phyloP scores from a whole-genome alignment of 2,113 vertebrate species.

The Phoxinus phoxinus region DNA sequence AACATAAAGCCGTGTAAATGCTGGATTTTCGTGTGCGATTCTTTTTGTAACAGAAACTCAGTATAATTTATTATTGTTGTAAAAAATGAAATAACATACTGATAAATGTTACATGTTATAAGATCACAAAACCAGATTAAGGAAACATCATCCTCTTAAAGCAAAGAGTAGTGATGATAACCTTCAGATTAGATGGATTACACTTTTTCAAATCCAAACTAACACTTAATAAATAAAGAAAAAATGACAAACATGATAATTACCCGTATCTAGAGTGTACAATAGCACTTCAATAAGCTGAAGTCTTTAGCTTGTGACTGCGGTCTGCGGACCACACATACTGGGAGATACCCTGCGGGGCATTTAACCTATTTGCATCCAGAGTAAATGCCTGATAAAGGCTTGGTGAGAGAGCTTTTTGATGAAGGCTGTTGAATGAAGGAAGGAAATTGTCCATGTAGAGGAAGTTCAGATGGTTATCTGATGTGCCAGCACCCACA shows the following conservation, averaged over 20 bases:
- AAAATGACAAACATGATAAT: not conserved
- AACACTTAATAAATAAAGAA: not conserved
- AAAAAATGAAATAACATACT: not conserved
- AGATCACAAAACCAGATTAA: slow-evolving; percentile 7
- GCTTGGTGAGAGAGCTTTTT: slow-evolving; percentile 27
- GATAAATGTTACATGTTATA: not conserved
- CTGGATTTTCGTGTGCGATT: not conserved
- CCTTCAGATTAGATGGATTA: not conserved
- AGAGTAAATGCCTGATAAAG: slow-evolving; percentile 50
- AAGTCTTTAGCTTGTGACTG: not conserved
- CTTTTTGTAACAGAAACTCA: not conserved
- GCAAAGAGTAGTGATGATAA: not conserved
- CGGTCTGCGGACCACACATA: slow-evolving; percentile 17
- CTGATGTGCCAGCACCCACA: slow-evolving; percentile 56
- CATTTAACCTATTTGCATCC: slow-evolving; percentile 63
- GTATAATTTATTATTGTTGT: not conserved
- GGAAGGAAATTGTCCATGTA: slow-evolving; percentile 52
- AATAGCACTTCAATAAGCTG: slow-evolving; percentile 15
- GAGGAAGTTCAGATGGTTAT: slow-evolving; percentile 67
- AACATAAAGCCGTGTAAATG: not conserved
- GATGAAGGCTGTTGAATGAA: slow-evolving; percentile 57
- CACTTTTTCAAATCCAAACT: not conserved
- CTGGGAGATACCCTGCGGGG: slow-evolving; percentile 2
- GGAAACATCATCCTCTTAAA: not conserved
- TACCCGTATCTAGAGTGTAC: not conserved